A percentile compares a stretch with the other conserved stretches of the same genome.
phyloP scores from a whole-genome alignment of 2,113 vertebrate genomes.

The Passer montanus region DNA sequence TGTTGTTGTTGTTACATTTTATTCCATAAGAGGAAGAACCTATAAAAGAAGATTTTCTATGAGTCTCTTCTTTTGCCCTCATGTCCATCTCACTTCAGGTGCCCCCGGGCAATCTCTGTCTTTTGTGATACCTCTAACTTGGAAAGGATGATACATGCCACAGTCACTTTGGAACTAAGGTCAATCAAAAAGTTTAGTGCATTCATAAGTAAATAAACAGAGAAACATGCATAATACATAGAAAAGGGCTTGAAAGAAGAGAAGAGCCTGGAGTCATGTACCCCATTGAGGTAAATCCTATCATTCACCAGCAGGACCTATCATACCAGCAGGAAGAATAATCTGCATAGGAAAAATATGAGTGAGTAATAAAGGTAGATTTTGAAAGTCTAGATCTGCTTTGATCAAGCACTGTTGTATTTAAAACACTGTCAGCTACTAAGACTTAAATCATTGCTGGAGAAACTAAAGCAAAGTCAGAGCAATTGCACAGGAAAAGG shows the following conservation, averaged over 20 bases:
- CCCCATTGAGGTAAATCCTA: background rate
- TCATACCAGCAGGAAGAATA: background rate
- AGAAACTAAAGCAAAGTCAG: background rate
- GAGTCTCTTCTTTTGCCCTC: background rate
- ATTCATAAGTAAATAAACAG: background rate
- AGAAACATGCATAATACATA: background rate
- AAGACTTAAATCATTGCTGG: background rate
- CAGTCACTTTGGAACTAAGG: background rate
- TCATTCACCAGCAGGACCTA: background rate
- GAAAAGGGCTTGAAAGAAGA: background rate
- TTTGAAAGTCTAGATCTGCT: background rate
- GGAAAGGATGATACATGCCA: background rate
- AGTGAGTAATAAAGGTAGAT: background rate
- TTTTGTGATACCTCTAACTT: background rate
- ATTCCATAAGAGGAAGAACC: background rate
- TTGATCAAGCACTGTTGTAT: background rate
- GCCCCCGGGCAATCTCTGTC: background rate
- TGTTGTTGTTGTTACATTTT: accelerated
- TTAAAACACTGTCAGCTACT: background rate
- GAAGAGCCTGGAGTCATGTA: background rate
- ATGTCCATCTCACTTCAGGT: background rate
- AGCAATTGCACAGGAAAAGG: background rate
- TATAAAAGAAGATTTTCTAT: background rate
- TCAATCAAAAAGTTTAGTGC: background rate
- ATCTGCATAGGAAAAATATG: background rate